Conservation (phyloP, 2,888 invertebrate species). For the Metalampra italica region DNA sequence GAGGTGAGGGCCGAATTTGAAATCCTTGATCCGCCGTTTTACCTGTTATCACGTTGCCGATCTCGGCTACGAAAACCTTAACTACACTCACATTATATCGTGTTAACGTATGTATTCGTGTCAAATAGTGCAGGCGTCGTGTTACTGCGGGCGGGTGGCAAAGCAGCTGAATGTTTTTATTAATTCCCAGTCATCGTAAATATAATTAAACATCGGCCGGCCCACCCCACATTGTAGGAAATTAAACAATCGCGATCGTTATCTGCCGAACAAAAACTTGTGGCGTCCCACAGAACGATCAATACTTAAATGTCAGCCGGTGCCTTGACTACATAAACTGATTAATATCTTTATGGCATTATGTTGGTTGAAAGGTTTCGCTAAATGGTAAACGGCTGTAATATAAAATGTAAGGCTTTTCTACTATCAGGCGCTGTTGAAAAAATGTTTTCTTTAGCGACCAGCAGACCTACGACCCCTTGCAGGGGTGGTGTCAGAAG, state of each 20-base stretch:
- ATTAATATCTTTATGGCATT: constrained; percentile 7
- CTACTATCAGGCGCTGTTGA: too few relatives aligned
- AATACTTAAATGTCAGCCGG: constrained; percentile 27
- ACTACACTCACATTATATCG: constrained; percentile 15
- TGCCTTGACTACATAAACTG: constrained; percentile 14
- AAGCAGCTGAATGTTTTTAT: constrained; percentile 18
- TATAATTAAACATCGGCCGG: constrained; percentile 19
- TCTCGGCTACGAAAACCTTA: constrained; percentile 5
- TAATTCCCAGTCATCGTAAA: constrained; percentile 23
- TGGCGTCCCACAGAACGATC: constrained; percentile 33
- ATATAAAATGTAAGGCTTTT: too few relatives aligned
- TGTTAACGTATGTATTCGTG: background rate
- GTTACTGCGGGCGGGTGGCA: constrained; percentile 20
- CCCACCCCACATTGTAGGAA: constrained; percentile 28
- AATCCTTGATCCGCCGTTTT: too few relatives aligned
- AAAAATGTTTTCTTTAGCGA: too few relatives aligned
- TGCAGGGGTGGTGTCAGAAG: too few relatives aligned
- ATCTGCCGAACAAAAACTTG: constrained; percentile 38
- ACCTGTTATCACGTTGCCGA: constrained; percentile 4
- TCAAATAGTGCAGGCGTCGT: background rate
- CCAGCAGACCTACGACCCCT: too few relatives aligned
- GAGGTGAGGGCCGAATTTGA: too few relatives aligned
- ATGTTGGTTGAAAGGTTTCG: background rate
- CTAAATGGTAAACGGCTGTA: too few relatives aligned
- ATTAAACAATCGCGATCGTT: constrained; percentile 36